phyloP scores from a whole-genome alignment of 1,140 invertebrate genomes.

The Andrena cerasifolii region DNA sequence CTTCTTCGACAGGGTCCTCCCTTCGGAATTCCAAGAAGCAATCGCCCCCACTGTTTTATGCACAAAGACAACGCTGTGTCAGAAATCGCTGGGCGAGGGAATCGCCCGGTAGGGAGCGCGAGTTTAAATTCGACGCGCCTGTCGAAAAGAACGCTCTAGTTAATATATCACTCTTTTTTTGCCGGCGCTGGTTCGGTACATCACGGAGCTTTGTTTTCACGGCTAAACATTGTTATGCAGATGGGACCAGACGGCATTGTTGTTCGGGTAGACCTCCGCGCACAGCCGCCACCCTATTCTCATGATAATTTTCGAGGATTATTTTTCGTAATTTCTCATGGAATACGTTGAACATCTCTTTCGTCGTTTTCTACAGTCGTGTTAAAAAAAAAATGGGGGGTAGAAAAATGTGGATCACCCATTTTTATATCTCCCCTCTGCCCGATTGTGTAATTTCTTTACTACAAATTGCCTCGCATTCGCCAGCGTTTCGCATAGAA shows the following conservation, averaged over 20 bases:
- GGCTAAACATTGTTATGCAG: slow-evolving; percentile 79
- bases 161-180: slow-evolving; percentile 57
- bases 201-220: slow-evolving; percentile 73
- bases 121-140: slow-evolving; percentile 57
- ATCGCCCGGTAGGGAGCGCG: not conserved
- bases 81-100: too few species aligned
- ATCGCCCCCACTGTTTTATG: too few species aligned
- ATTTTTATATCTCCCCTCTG: slow-evolving; percentile 38
- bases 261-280: slow-evolving; percentile 60
- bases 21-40: too few species aligned
- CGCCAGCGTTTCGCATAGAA: slow-evolving; percentile 18
- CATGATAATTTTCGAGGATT: slow-evolving; percentile 74
- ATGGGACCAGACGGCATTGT: slow-evolving; percentile 75
- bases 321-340: slow-evolving; percentile 72
- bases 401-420: not conserved
- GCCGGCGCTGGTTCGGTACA: slow-evolving; percentile 25
- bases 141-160: slow-evolving; percentile 58
- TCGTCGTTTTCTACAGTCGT: slow-evolving; percentile 20
- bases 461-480: slow-evolving; percentile 33
- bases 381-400: slow-evolving; percentile 5
- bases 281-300: slow-evolving; percentile 61
- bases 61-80: too few species aligned
- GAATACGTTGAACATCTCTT: slow-evolving; percentile 66
- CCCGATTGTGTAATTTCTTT: slow-evolving; percentile 38
- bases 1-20: too few species aligned